Evolutionary conservation across 1,140 invertebrate species (phyloP).

Genomic region (Charaxes varanes): DNA sequence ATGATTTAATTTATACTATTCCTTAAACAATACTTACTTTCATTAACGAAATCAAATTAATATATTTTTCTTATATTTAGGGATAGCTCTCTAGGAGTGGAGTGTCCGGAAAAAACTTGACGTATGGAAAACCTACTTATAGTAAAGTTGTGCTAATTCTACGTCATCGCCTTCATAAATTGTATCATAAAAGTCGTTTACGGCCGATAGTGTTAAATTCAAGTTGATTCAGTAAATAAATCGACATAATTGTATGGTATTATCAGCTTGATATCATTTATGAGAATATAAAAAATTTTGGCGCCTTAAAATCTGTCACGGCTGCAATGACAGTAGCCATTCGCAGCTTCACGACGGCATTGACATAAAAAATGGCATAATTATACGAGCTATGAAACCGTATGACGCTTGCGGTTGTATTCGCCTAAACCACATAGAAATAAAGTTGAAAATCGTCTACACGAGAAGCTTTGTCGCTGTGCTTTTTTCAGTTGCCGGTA

Average conservation of each 20-base stretch:
- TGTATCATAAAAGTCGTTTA: background rate
- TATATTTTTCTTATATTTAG: no score
- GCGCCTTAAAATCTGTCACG: conserved; percentile 16
- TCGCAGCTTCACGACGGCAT: conserved; percentile 5
- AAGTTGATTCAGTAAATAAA: conserved; percentile 1
- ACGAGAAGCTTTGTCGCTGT: no score
- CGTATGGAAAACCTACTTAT: no score
- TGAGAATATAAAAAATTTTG: conserved; percentile 9
- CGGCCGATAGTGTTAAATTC: background rate
- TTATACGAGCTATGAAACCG: conserved; percentile 1
- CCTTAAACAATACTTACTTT: no score
- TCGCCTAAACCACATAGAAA: background rate
- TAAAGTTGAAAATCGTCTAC: background rate
- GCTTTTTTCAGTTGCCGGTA: no score
- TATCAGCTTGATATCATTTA: conserved; percentile 4
- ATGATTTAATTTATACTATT: no score
- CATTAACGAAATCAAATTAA: no score
- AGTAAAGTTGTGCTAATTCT: no score
- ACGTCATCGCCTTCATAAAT: no score
- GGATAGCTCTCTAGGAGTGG: no score
- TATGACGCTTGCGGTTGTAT: no score
- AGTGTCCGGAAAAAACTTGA: no score
- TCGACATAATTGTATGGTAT: conserved; percentile 5
- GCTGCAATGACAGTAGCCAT: conserved; percentile 4
- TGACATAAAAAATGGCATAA: conserved; percentile 17